Evolutionary conservation across 2,888 invertebrate genomes (phyloP).

Genomic region (Drosophila histrio): DNA sequence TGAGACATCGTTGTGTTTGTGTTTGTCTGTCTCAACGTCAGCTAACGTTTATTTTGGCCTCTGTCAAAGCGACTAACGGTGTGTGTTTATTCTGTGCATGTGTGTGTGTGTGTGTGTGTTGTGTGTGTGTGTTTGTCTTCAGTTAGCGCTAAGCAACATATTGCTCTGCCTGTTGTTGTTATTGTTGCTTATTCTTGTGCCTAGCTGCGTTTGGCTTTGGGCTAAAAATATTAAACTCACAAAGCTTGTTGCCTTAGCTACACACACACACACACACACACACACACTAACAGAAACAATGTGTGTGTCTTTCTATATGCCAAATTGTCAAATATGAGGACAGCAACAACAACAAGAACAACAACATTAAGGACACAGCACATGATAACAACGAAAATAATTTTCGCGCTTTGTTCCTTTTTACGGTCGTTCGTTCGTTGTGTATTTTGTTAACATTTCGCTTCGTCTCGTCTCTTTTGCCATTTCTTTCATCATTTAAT

Average conservation of each 20-base stretch:
- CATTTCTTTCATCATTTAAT: slow-evolving; percentile 68
- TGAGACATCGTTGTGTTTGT: slow-evolving; percentile 68
- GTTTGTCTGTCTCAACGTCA: slow-evolving; percentile 33
- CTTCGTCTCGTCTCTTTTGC: slow-evolving; percentile 20
- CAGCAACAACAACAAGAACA: slow-evolving; percentile 10
- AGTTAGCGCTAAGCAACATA: slow-evolving; percentile 65
- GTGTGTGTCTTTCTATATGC: slow-evolving; percentile 33
- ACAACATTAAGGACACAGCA: slow-evolving; percentile 30
- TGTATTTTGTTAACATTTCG: slow-evolving; percentile 12
- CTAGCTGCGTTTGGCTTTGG: slow-evolving; percentile 61
- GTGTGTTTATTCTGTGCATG: slow-evolving; percentile 9
- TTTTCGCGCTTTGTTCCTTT: slow-evolving; percentile 60
- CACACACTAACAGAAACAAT: slow-evolving; percentile 11
- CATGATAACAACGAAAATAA: slow-evolving; percentile 67
- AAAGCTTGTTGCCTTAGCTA: slow-evolving; percentile 60
- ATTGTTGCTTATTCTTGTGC: slow-evolving; percentile 27
- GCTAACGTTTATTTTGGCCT: slow-evolving; percentile 50
- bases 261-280: slow-evolving; percentile 31
- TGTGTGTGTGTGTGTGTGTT: slow-evolving; percentile 17
- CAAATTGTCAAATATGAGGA: slow-evolving; percentile 63
- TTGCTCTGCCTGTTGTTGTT: slow-evolving; percentile 15
- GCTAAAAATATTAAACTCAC: slow-evolving; percentile 78
- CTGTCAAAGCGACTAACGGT: slow-evolving; percentile 11
- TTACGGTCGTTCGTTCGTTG: slow-evolving; percentile 38
- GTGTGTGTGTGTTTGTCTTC: slow-evolving; percentile 61